Conservation (phyloP, 2,888 invertebrate genomes). For the Cosmia pyralina region DNA sequence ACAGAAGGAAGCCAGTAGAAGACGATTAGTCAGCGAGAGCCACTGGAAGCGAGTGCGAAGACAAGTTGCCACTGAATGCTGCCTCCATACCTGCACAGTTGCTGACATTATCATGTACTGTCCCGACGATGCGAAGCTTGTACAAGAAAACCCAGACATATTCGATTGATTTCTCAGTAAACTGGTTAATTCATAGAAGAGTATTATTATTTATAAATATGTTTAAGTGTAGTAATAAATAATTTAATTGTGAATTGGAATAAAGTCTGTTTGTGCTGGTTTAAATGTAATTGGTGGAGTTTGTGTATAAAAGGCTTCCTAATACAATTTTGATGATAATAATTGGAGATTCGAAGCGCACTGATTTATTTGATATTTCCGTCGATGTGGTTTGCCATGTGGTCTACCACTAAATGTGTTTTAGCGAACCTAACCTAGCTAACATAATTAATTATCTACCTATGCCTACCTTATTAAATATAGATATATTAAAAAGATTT, state of each 20-base stretch:
- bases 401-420: background rate
- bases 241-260: conserved; percentile 45
- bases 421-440: background rate
- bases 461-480: too few relatives aligned
- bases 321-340: conserved; percentile 1
- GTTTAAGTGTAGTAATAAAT: conserved; percentile 55
- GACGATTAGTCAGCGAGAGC: conserved; percentile 69
- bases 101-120: conserved; percentile 82
- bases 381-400: background rate
- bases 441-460: background rate
- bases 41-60: conserved; percentile 78
- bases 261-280: conserved; percentile 28
- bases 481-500: too few relatives aligned
- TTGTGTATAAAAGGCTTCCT: background rate
- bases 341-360: background rate
- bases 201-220: conserved; percentile 70
- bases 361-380: background rate
- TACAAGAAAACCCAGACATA: conserved; percentile 79
- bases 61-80: conserved; percentile 83
- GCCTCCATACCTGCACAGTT: conserved; percentile 79
- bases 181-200: conserved; percentile 60
- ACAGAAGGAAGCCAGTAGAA: conserved; percentile 70
- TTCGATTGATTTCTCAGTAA: conserved; percentile 68
- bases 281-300: conserved; percentile 20
- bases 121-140: conserved; percentile 77